Conservation (phyloP, 2,888 invertebrate species). For the Biston stratarius region DNA sequence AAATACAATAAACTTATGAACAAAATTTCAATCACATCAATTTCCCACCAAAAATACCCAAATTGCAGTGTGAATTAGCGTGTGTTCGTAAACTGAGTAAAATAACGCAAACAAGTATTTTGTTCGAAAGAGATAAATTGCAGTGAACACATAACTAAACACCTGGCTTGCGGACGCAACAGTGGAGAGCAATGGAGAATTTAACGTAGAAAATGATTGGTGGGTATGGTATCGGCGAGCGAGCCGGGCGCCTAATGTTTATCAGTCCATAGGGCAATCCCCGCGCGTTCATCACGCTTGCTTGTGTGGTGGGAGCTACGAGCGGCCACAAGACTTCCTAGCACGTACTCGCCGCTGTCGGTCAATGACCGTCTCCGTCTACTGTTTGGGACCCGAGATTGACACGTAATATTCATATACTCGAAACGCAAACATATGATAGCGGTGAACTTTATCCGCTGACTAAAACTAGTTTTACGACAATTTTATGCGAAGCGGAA, state of each 20-base stretch:
- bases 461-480: constrained; percentile 36
- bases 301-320: constrained; percentile 24
- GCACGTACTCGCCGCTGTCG: constrained; percentile 39
- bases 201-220: constrained; percentile 14
- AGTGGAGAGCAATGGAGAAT: constrained; percentile 20
- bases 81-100: constrained; percentile 26
- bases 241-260: constrained; percentile 42
- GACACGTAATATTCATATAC: constrained; percentile 47
- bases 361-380: constrained; percentile 48
- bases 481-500: constrained; percentile 22
- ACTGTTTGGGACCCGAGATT: constrained; percentile 47
- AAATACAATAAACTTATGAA: constrained; percentile 21
- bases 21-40: constrained; percentile 32
- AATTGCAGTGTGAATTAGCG: constrained; percentile 29
- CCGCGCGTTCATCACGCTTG: constrained; percentile 28
- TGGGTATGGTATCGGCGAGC: constrained; percentile 38
- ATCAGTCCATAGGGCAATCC: constrained; percentile 42
- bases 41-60: constrained; percentile 33
- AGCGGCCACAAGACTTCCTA: constrained; percentile 19
- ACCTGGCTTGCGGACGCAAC: constrained; percentile 22
- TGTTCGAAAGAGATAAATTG: constrained; percentile 36
- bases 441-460: constrained; percentile 34
- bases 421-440: constrained; percentile 42
- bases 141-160: constrained; percentile 36
- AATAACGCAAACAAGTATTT: constrained; percentile 16